These are phyloP conservation scores for Amorpha juglandis DNA, from an alignment of 2,888 invertebrate genomes.

Conservation along the genomic window DNA sequence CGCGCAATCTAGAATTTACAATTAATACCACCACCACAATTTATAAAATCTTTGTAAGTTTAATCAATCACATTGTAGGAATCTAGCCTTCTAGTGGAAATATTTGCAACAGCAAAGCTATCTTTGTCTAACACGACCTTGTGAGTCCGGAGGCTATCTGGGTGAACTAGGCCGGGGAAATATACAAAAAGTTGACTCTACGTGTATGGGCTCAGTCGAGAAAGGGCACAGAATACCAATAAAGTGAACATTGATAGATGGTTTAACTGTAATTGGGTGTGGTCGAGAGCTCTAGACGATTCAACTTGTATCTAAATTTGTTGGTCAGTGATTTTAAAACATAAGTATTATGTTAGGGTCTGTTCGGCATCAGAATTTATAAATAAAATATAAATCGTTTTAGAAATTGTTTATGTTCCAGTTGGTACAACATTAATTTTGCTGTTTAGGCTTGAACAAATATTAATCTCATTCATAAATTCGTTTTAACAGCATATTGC, in stretches of 20 bases:
- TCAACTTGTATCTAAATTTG: slow-evolving; percentile 48
- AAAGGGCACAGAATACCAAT: slow-evolving; percentile 62
- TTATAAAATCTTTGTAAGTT: too few relatives aligned
- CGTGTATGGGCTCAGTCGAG: slow-evolving; percentile 66
- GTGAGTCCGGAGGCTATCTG: slow-evolving; percentile 56
- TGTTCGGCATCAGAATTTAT: background rate
- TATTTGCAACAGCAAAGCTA: slow-evolving; percentile 43
- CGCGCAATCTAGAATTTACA: too few relatives aligned
- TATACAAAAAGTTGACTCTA: slow-evolving; percentile 70
- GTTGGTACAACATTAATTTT: background rate
- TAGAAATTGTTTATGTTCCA: background rate
- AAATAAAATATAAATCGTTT: background rate
- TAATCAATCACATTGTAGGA: too few relatives aligned
- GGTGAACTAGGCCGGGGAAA: slow-evolving; percentile 71
- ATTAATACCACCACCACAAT: too few relatives aligned
- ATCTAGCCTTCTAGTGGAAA: slow-evolving; percentile 1
- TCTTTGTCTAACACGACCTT: slow-evolving; percentile 63
- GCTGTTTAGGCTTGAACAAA: background rate
- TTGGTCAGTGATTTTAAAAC: slow-evolving; percentile 53
- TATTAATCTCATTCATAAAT: too few relatives aligned
- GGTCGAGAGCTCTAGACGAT: slow-evolving; percentile 51
- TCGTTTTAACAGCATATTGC: too few relatives aligned
- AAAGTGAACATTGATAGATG: slow-evolving; percentile 67
- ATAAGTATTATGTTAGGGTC: slow-evolving; percentile 15
- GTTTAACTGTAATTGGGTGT: slow-evolving; percentile 70